Evolutionary conservation across 2,888 invertebrate species (phyloP).

Genomic region (Augiades crinisus): DNA sequence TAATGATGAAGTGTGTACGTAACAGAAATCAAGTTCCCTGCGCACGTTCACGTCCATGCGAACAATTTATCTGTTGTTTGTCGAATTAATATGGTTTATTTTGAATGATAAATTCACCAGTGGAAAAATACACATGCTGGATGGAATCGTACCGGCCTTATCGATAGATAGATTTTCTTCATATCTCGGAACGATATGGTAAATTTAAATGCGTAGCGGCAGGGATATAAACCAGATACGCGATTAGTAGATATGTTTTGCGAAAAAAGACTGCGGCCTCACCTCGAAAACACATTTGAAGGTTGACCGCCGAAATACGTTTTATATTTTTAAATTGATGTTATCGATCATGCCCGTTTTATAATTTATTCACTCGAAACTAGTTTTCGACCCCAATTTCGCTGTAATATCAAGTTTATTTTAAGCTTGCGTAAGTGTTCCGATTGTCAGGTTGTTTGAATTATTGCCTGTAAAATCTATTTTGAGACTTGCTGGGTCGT

Average conservation of each 20-base stretch:
- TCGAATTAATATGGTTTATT: slow-evolving; percentile 22
- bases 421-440: too few species aligned
- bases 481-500: too few species aligned
- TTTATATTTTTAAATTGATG: not conserved
- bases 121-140: slow-evolving; percentile 34
- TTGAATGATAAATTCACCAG: slow-evolving; percentile 30
- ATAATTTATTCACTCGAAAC: not conserved
- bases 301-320: not conserved
- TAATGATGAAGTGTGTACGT: slow-evolving; percentile 3
- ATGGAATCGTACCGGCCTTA: slow-evolving; percentile 26
- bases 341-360: not conserved
- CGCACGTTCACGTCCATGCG: slow-evolving; percentile 11
- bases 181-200: slow-evolving; percentile 27
- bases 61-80: slow-evolving; percentile 12
- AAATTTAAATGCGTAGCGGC: slow-evolving; percentile 6
- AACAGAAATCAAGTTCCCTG: not conserved
- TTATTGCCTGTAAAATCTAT: not conserved
- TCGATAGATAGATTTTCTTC: slow-evolving; percentile 26
- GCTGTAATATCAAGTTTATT: not conserved
- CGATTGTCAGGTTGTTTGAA: too few species aligned
- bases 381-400: not conserved
- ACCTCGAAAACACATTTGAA: not conserved
- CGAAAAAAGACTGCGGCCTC: slow-evolving; percentile 21
- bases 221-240: slow-evolving; percentile 31
- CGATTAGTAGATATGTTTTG: slow-evolving; percentile 28